phyloP scores from a whole-genome alignment of 2,113 vertebrate species.

The Corydoras maculifer region DNA sequence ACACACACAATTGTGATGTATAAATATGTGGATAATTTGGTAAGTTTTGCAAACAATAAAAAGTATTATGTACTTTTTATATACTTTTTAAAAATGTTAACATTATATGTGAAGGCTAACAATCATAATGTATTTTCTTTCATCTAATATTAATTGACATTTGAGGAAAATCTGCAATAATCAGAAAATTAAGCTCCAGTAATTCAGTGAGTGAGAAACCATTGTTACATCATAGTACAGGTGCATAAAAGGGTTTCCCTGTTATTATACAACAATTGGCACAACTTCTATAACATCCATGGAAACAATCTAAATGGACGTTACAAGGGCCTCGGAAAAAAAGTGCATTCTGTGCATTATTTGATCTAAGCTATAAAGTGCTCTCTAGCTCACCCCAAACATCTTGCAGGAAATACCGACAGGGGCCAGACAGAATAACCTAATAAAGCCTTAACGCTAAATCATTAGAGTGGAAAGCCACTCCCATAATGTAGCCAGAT shows the following conservation, averaged over 20 bases:
- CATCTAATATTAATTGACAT: no score
- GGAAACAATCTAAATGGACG: slow-evolving; percentile 66
- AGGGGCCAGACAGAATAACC: slow-evolving; percentile 86
- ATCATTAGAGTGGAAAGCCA: slow-evolving; percentile 86
- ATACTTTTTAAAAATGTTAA: no score
- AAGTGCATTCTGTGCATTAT: slow-evolving; percentile 75
- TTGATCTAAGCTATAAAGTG: slow-evolving; percentile 88
- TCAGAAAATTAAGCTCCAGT: no score
- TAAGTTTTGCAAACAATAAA: no score
- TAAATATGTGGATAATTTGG: no score
- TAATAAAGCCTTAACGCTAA: slow-evolving; percentile 86
- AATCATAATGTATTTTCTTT: no score
- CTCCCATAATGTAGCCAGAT: slow-evolving; percentile 90
- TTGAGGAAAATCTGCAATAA: no score
- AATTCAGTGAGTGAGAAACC: not conserved
- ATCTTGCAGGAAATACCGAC: slow-evolving; percentile 93
- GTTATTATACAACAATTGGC: slow-evolving; percentile 34
- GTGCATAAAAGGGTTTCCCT: slow-evolving; percentile 2
- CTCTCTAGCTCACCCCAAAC: slow-evolving; percentile 76
- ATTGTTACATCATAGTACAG: not conserved
- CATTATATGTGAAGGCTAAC: no score
- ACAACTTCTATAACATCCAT: slow-evolving; percentile 44
- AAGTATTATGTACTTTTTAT: no score
- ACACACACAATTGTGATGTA: not conserved
- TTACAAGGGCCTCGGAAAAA: slow-evolving; percentile 61